Conservation (phyloP, 1,140 invertebrate species). For the Chlorops oryzae region DNA sequence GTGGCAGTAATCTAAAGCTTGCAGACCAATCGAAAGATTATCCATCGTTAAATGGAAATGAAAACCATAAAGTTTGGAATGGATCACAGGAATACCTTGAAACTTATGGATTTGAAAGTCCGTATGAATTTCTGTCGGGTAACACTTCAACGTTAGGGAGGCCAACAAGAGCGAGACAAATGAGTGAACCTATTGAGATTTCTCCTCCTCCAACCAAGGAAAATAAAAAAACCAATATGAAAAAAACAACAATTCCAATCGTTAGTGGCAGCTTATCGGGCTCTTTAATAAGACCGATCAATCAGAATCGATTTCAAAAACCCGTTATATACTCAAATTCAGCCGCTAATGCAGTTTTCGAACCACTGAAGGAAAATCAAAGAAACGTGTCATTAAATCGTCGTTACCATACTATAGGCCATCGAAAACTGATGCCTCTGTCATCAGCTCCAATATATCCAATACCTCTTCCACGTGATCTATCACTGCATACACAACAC, state of each 20-base stretch:
- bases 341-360: no score
- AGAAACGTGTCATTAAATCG: no score
- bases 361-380: no score
- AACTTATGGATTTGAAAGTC: conserved; percentile 51
- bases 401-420: no score
- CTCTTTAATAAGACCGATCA: conserved; percentile 44
- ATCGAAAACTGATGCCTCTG: no score
- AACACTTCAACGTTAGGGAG: conserved; percentile 64
- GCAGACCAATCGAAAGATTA: conserved; percentile 62
- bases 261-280: conserved; percentile 45
- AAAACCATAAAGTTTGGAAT: conserved; percentile 91
- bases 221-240: conserved; percentile 32
- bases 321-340: no score
- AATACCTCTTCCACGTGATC: conserved; percentile 29
- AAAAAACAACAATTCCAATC: conserved; percentile 42
- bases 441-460: conserved; percentile 45
- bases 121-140: conserved; percentile 62
- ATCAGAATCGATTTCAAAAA: no score
- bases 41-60: conserved; percentile 79
- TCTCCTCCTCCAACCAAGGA: conserved; percentile 60
- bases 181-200: conserved; percentile 66
- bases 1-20: conserved; percentile 52
- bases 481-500: no score
- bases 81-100: conserved; percentile 68
- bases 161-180: conserved; percentile 72